phyloP scores from a whole-genome alignment of 2,113 vertebrate genomes.

The Nannospalax galili region DNA sequence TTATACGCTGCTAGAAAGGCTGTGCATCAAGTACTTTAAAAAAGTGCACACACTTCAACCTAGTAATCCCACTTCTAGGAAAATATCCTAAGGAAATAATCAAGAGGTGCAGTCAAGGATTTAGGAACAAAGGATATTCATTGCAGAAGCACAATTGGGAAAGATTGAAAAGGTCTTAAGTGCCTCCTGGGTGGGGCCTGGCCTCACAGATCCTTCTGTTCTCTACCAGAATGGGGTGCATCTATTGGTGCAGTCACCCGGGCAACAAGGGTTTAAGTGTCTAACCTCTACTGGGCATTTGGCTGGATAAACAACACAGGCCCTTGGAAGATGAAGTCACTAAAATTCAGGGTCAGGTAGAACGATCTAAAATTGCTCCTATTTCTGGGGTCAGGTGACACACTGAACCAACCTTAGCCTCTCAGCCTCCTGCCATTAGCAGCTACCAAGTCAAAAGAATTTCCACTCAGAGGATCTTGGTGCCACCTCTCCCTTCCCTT shows the following conservation, averaged over 20 bases:
- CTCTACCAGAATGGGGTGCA: rapidly evolving
- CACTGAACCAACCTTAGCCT: not conserved
- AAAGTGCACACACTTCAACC: not conserved
- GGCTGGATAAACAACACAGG: not conserved
- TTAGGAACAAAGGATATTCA: not conserved
- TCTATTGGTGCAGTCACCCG: not conserved
- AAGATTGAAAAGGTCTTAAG: not conserved
- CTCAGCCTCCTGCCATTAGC: not conserved
- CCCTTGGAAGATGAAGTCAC: not conserved
- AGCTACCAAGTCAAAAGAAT: not conserved
- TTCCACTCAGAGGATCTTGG: not conserved
- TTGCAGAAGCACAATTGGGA: not conserved
- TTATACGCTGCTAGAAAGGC: not conserved
- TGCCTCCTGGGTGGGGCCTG: constrained; percentile 2
- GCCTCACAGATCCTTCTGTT: not conserved
- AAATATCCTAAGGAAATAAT: constrained; percentile 50
- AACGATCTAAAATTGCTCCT: not conserved
- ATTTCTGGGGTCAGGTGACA: not conserved
- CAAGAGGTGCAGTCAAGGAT: constrained; percentile 13
- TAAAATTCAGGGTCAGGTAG: not conserved
- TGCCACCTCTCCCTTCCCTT: not conserved
- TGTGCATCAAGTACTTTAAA: not conserved
- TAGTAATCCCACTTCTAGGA: constrained; percentile 30
- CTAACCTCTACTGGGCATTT: not conserved
- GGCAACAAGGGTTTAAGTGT: not conserved